Base-by-base conservation (phyloP, 1,140 invertebrate species). In the Eriocheir sinensis region DNA sequence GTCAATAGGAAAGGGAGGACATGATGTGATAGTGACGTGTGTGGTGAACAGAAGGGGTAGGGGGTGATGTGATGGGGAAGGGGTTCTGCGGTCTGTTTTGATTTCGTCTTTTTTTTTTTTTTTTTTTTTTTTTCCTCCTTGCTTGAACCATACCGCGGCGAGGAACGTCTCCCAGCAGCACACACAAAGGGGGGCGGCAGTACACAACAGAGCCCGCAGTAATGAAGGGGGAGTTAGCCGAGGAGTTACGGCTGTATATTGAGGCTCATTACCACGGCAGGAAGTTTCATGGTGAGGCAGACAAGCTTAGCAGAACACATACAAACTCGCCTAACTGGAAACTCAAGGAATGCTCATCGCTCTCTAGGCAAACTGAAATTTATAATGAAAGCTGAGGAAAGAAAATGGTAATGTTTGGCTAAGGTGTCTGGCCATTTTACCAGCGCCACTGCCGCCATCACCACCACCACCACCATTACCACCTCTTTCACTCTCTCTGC, bases 161-260 rank as follows among this genome's bases (percentile, higher is more conserved):
- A 72, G 60, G 60, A 72, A 72, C 27, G n/a, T 12, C 60, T 72
- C n/a, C 6, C 27, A 72, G n/a, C 60, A 72, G n/a, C n/a, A n/a
- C 60, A 72, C n/a, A n/a, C 60, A 72, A n/a, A n/a, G 27, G 3
- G 21, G 60, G 21, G 27, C 60, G n/a, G 21, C 60, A 72, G 21
- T 72, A n/a, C 60, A 72, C 60, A 21, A n/a, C 60, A 72, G n/a
- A n/a, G 60, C n/a, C n/a, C n/a, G n/a, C 60, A n/a, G 60, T 72
- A 72, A 72, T n/a, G 27, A 21, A 72, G 6, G 17, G 27, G 60
- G n/a, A 72, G 60, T 72, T 72, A 72, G 21, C 27, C 21, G 60
- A n/a, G 60, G n/a, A 72, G 60, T 72, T 72, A 72, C 27, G 27
- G 21, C 4, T n/a, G n/a, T n/a, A n/a, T 72, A 72, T n/a, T 17